These are phyloP conservation scores for Pelobates cultripes DNA, from an alignment of 2,797 vertebrate species.

Conservation along the genomic window DNA sequence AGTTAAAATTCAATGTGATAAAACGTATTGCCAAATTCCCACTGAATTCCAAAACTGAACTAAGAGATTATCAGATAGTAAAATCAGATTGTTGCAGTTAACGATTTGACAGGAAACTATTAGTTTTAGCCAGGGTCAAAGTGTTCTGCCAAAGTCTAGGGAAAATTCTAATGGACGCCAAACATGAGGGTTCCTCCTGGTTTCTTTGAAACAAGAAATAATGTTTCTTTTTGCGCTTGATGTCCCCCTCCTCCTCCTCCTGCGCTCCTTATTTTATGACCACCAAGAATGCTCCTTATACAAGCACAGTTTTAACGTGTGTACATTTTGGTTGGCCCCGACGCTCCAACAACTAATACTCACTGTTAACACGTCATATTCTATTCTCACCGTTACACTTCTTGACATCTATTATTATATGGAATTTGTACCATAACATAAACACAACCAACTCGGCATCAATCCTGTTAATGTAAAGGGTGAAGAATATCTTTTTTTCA, in stretches of 20 bases:
- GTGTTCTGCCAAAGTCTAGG: background rate
- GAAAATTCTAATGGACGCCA: background rate
- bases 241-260: background rate
- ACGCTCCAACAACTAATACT: too few species aligned
- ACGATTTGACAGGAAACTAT: background rate
- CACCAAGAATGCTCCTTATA: background rate
- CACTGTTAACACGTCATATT: too few species aligned
- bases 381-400: too few species aligned
- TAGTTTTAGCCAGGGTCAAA: background rate
- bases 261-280: background rate
- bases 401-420: too few species aligned
- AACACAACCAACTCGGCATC: too few species aligned
- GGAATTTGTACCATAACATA: too few species aligned
- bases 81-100: background rate
- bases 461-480: too few species aligned
- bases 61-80: slow-evolving; percentile 2
- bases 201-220: background rate
- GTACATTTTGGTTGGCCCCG: too few species aligned
- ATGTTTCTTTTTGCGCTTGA: background rate
- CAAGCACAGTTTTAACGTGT: background rate
- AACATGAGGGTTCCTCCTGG: background rate
- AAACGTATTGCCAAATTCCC: background rate
- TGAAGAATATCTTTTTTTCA: too few species aligned
- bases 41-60: background rate
- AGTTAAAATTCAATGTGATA: background rate